Percentiles rank a stretch among this genome's conserved stretches.
Conservation (phyloP, 2,888 invertebrate species). For the Chaitophorus viminalis region DNA sequence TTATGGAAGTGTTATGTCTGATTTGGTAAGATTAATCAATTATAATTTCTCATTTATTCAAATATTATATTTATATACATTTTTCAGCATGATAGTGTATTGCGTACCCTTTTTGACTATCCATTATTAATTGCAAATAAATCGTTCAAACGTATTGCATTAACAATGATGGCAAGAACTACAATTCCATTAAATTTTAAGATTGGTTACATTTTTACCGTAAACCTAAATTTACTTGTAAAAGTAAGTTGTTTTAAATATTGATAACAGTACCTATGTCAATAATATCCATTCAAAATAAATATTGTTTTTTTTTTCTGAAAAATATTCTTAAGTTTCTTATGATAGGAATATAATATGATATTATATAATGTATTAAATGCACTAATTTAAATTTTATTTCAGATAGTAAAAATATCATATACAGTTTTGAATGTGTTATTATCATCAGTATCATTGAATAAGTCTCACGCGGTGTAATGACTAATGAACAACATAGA, state of each 20-base stretch:
- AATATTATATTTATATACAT: background rate
- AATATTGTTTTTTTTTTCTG: background rate
- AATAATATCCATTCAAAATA: too few relatives aligned
- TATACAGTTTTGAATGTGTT: constrained; percentile 5
- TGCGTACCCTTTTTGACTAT: background rate
- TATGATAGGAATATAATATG: too few relatives aligned
- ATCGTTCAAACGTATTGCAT: background rate
- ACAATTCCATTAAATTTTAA: constrained; percentile 5
- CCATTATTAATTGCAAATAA: background rate
- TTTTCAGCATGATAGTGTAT: constrained; percentile 15
- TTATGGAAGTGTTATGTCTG: background rate
- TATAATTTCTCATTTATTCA: background rate
- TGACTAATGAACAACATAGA: background rate
- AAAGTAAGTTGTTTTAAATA: background rate
- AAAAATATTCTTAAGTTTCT: background rate
- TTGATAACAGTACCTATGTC: too few relatives aligned
- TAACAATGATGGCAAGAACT: constrained; percentile 26
- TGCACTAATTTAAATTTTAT: background rate
- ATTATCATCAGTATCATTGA: background rate
- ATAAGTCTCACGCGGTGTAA: background rate
- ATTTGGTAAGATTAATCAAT: background rate
- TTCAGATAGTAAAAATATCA: constrained; percentile 13
- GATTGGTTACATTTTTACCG: constrained; percentile 13
- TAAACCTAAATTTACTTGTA: constrained; percentile 15
- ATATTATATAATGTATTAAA: too few relatives aligned